Evolutionary conservation across 2,113 vertebrate species (phyloP), one percentile per base, ranked within the genome.

Genomic region (Urocynchramus pylzowi): DNA sequence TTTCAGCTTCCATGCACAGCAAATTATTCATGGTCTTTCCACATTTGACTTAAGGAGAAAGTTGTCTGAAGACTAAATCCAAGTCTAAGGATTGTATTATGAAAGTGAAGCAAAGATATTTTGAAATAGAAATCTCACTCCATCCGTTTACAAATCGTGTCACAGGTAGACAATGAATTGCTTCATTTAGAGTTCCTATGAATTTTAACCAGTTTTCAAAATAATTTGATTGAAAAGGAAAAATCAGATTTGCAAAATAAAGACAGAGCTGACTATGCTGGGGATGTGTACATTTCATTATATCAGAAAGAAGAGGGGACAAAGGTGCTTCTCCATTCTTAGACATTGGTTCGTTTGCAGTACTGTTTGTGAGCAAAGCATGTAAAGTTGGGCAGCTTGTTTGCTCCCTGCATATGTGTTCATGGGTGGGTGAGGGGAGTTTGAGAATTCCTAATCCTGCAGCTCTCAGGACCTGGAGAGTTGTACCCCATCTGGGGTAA

Each of bases 381-480:
- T 94, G 96, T 95, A 61, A 98, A 97, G 26, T 11, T 76, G 57
- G 65, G 59, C 82, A 91, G 86, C 91, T 82, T 78, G n/a, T 86
- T 95, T 96, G 42, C 0, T 39, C 59, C 39, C 74, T 80, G 70
- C 65, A 56, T 89, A 49, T 91, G 42, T 81, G 60, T 85, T 79
- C 88, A 70, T 0, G 84, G 63, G 89, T 75, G 69, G 83, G 68
- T 85, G 93, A 91, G 89, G 94, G 92, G 91, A 89, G 95, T 93
- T 96, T 98, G 98, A 98, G 98, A 98, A 98, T 98, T 98, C 91
- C 98, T 99, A 99, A 98, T 98, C 98, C 98, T 94, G 93, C 93
- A 97, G 97, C 98, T 98, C 98, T 98, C 98, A 98, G 98, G 98
- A 98, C 96, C 95, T 97, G 86, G 95, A 98, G 97, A 98, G 97